Evolutionary conservation across 2,797 vertebrate species (phyloP).

Genomic region (Melanotaenia boesemani): DNA sequence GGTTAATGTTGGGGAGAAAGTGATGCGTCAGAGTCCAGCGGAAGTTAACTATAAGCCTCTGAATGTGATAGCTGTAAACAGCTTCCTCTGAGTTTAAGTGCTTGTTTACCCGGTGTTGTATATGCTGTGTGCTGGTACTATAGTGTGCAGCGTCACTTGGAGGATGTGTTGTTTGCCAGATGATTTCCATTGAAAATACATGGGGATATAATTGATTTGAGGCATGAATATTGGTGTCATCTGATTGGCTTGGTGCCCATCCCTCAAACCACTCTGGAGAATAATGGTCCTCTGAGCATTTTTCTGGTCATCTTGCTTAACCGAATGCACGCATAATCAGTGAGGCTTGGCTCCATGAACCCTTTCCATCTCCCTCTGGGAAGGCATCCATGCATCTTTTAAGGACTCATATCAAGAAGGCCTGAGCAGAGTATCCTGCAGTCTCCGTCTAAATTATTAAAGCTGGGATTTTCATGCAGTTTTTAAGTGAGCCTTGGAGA

Average conservation of each 20-base stretch:
- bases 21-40: constrained; percentile 92
- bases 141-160: constrained; percentile 61
- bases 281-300: constrained; percentile 71
- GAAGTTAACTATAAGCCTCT: constrained; percentile 57
- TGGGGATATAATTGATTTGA: constrained; percentile 73
- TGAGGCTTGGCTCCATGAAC: constrained; percentile 58
- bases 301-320: constrained; percentile 73
- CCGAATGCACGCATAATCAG: constrained; percentile 75
- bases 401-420: constrained; percentile 77
- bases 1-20: constrained; percentile 87
- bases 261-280: constrained; percentile 65
- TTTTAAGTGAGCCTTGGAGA: constrained; percentile 62
- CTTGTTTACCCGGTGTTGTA: constrained; percentile 67
- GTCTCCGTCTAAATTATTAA: constrained; percentile 83
- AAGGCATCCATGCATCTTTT: constrained; percentile 84
- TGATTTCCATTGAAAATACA: constrained; percentile 74
- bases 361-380: constrained; percentile 72
- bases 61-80: constrained; percentile 67
- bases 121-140: constrained; percentile 55
- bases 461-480: constrained; percentile 70
- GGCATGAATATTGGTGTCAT: constrained; percentile 76
- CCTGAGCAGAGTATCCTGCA: constrained; percentile 74
- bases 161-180: constrained; percentile 55
- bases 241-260: constrained; percentile 66
- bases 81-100: constrained; percentile 71